Conservation (phyloP, 1,140 invertebrate species). For the Sitobion miscanthi region DNA sequence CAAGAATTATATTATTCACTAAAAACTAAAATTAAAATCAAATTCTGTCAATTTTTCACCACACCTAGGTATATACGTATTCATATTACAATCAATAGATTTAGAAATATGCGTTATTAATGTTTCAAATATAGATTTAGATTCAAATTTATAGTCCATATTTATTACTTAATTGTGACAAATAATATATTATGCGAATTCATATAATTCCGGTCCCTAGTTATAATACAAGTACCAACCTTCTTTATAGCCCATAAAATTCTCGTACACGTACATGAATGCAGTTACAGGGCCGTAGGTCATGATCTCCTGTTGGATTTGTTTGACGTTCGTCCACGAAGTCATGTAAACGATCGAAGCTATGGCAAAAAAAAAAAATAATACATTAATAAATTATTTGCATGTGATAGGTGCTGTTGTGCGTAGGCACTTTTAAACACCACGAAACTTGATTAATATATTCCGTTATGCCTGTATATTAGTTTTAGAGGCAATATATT, state of each 20-base stretch:
- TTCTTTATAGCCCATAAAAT: conserved; percentile 81
- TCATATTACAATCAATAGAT: not conserved
- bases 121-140: not conserved
- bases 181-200: not conserved
- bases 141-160: not conserved
- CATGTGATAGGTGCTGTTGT: not conserved
- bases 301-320: conserved; percentile 72
- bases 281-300: conserved; percentile 88
- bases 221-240: conserved; percentile 20
- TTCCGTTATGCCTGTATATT: not conserved
- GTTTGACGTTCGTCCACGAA: conserved; percentile 44
- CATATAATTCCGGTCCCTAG: fast-evolving
- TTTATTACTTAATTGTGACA: not conserved
- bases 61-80: not conserved
- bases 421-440: not conserved
- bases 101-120: not conserved
- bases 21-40: not conserved
- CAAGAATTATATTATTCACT: not conserved
- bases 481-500: not conserved
- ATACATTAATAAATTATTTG: not conserved
- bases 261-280: conserved; percentile 85
- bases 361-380: not conserved
- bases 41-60: not conserved
- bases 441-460: not conserved
- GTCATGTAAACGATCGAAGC: conserved; percentile 32